Evolutionary conservation across 2,113 vertebrate genomes (phyloP).

Genomic region (Recurvirostra avosetta): DNA sequence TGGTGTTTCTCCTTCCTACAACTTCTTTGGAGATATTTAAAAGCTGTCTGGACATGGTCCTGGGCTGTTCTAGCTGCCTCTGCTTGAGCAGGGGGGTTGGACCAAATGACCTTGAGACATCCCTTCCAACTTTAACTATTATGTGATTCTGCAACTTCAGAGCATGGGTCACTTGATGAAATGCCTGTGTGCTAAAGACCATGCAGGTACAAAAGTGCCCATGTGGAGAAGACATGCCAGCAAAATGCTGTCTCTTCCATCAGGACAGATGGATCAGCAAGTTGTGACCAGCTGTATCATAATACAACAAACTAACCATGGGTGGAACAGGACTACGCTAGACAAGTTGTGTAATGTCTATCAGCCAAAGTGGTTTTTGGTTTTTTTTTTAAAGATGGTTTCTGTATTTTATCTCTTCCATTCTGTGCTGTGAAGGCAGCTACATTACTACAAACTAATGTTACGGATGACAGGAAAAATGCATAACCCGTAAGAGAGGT

Average conservation of each 20-base stretch:
- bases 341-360: neutral
- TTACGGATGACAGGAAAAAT: neutral
- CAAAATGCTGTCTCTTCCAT: neutral
- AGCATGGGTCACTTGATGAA: fast-evolving
- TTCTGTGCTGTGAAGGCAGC: neutral
- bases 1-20: neutral
- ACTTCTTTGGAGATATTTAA: neutral
- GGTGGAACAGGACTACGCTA: neutral
- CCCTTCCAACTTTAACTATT: neutral
- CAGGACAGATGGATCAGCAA: neutral
- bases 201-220: neutral
- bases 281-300: neutral
- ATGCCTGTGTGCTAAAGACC: neutral
- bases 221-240: neutral
- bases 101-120: fast-evolving
- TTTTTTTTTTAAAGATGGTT: neutral
- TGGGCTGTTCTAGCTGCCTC: neutral
- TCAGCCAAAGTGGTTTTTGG: neutral
- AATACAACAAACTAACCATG: neutral
- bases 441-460: neutral
- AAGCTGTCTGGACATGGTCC: neutral
- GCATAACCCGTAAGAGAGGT: fast-evolving
- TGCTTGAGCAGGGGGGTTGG: fast-evolving
- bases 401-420: neutral
- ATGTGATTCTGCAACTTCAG: neutral